Evolutionary conservation across 2,797 vertebrate species (phyloP), one percentile per base, ranked within the genome.

Genomic region (Cygnus olor): DNA sequence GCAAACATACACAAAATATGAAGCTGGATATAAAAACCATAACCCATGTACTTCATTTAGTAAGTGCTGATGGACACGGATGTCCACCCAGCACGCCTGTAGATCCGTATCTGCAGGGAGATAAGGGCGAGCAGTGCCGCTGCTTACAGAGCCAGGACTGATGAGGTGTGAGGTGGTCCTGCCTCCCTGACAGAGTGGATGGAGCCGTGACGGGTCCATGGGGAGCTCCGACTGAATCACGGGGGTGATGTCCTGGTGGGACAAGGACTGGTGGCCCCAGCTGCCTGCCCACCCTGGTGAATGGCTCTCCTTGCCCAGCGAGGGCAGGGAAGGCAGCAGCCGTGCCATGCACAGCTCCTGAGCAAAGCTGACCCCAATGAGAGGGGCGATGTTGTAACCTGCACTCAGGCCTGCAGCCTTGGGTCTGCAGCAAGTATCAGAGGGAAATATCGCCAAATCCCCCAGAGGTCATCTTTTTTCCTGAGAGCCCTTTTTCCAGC

Each of bases 151-250:
- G 83, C 63, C 20, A 0, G 1, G 1, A 12, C 3, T 93, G 95
- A 91, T 65, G 93, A 95, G 82, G 76, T 36, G 42, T 3, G 42
- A 34, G 56, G 56, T 10, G 60, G 45, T 49, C 78, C 74, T 7
- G 6, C 30, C 24, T 57, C 49, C 69, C 44, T 8, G 1, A 8
- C n/a, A 9, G 84, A 83, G 69, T 58, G 88, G 88, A 85, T 93
- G 91, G 76, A 42, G 16, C n/a, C 5, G 18, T 3, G 25, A 53
- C 42, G 54, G 61, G 15, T 56, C 42, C 8, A 58, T 1, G 2
- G 14, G 66, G 17, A 61, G 44, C 22, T 45, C 61, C 28, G 91
- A 93, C 77, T 89, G 94, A 91, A 95, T 94, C 89, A 94, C 10
- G 19, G 8, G 45, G 22, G 34, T 12, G 2, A 24, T 2, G 57